Percentiles rank a stretch among this genome's conserved stretches.
phyloP scores from a whole-genome alignment of 2,888 invertebrate species.

The Microctonus brassicae region DNA sequence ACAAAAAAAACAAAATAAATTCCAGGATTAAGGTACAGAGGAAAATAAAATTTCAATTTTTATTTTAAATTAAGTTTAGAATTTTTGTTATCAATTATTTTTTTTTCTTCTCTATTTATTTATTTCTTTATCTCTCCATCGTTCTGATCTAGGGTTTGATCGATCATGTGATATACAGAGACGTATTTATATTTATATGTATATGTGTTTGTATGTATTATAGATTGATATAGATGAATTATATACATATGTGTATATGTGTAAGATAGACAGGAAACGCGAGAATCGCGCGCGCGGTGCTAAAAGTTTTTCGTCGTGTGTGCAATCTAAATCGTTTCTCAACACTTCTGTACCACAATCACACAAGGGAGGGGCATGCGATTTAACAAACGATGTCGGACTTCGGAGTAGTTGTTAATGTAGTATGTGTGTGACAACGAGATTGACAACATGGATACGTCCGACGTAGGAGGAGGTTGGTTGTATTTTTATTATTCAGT shows the following conservation, averaged over 20 bases:
- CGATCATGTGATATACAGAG: background rate
- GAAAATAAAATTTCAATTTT: background rate
- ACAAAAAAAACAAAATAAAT: background rate
- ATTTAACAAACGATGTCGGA: constrained; percentile 69
- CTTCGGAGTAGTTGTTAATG: constrained; percentile 69
- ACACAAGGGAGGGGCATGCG: constrained; percentile 64
- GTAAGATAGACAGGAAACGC: constrained; percentile 16
- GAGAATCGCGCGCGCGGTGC: constrained; percentile 23
- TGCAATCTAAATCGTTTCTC: constrained; percentile 36
- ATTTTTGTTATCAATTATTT: background rate
- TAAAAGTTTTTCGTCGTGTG: constrained; percentile 35
- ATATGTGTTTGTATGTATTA: background rate
- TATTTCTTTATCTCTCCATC: background rate
- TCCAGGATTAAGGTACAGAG: background rate
- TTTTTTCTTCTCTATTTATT: background rate
- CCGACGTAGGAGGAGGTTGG: constrained; percentile 69
- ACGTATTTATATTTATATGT: background rate
- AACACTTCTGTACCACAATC: constrained; percentile 31
- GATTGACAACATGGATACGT: constrained; percentile 70
- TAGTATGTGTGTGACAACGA: constrained; percentile 70
- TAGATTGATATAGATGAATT: too few relatives aligned
- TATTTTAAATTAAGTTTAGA: background rate
- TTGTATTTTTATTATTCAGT: constrained; percentile 45
- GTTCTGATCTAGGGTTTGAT: background rate
- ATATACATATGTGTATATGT: background rate